These are phyloP conservation scores for Lasiurus borealis DNA, from an alignment of 2,113 vertebrate species.

Conservation along the genomic window DNA sequence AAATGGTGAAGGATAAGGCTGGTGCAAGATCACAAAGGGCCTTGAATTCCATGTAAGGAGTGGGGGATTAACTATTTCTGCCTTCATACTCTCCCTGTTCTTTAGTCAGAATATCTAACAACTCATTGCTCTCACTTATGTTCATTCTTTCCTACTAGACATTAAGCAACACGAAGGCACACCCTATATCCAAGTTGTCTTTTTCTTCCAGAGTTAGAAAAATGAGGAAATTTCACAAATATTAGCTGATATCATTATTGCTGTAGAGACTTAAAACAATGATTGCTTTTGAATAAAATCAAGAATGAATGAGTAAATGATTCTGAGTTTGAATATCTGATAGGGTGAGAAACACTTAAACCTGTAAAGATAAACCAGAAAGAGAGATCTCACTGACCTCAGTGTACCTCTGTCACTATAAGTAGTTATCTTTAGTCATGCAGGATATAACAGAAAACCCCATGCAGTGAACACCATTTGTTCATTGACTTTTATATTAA, in stretches of 20 bases:
- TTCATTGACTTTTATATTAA: slow-evolving; percentile 12
- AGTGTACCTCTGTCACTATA: neutral
- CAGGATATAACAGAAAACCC: neutral
- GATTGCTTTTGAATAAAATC: neutral
- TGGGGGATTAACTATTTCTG: neutral
- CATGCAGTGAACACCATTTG: neutral
- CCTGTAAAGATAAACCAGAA: slow-evolving; percentile 17
- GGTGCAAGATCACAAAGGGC: neutral
- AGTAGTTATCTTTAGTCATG: neutral
- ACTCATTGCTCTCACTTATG: neutral
- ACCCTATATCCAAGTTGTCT: neutral
- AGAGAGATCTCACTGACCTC: neutral
- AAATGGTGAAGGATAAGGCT: neutral
- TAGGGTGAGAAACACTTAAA: neutral
- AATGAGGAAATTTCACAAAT: neutral
- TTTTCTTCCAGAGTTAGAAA: neutral
- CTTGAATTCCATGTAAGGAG: neutral
- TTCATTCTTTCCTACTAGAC: neutral
- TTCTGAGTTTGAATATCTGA: neutral
- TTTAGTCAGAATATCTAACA: neutral
- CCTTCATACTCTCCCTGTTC: neutral
- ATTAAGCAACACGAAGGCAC: neutral
- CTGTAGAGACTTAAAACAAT: neutral
- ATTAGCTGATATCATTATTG: neutral
- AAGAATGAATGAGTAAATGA: neutral